Evolutionary conservation across 2,888 invertebrate species (phyloP).

Genomic region (Ophioninae sp.): DNA sequence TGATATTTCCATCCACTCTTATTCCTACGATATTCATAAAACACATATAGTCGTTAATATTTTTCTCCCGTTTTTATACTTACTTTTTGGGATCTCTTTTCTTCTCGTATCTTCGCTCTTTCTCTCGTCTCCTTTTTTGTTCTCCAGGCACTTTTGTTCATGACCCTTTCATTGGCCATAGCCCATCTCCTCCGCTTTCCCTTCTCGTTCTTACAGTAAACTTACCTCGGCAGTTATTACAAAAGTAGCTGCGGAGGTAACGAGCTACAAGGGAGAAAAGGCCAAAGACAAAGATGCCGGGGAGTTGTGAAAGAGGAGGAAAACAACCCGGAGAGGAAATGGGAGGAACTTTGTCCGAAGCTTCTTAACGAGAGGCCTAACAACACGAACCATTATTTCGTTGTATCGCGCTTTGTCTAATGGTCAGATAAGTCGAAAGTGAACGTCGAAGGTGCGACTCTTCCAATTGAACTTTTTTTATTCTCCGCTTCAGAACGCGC

Average conservation of each 20-base stretch:
- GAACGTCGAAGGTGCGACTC: constrained; percentile 2
- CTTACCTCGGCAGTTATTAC: constrained; percentile 73
- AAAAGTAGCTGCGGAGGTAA: constrained; percentile 60
- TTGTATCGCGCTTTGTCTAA: constrained; percentile 39
- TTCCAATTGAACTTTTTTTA: background rate
- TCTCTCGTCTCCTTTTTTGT: constrained; percentile 23
- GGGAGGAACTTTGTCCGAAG: constrained; percentile 67
- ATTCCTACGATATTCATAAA: constrained; percentile 21
- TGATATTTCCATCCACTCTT: constrained; percentile 37
- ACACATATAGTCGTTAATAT: constrained; percentile 9
- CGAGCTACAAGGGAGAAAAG: constrained; percentile 35
- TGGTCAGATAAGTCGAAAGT: constrained; percentile 55
- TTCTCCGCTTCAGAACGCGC: background rate
- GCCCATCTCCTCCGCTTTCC: constrained; percentile 13
- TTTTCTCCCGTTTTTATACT: background rate
- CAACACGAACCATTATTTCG: constrained; percentile 65
- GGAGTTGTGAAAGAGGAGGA: constrained; percentile 4
- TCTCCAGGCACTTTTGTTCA: constrained; percentile 60
- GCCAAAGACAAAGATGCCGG: constrained; percentile 47
- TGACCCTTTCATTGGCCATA: constrained; percentile 54
- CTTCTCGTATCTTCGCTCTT: background rate
- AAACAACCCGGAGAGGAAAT: constrained; percentile 10
- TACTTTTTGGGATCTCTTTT: too few relatives aligned
- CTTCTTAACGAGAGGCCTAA: constrained; percentile 73
- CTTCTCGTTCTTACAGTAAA: constrained; percentile 64